Conservation (phyloP, 92 coral and sea anemone genomes). For the Zoanthus solanderi region DNA sequence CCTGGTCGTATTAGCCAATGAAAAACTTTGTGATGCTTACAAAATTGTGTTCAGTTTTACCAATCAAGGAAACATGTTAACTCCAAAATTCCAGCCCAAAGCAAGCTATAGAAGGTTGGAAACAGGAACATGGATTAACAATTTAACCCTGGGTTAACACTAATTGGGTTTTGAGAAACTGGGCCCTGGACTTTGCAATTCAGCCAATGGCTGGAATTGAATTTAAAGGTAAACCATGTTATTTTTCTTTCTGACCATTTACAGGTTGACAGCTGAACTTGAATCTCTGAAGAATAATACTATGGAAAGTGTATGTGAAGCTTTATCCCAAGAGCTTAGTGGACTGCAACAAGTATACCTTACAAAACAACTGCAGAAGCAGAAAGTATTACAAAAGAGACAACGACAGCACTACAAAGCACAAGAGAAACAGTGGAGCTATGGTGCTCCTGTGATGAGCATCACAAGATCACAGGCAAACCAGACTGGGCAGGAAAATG, state of each 20-base stretch:
- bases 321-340: conserved; percentile 72
- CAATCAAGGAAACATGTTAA: no score
- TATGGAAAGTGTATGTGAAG: conserved; percentile 83
- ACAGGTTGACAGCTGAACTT: conserved; percentile 72
- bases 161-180: no score
- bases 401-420: conserved; percentile 36
- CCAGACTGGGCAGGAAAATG: conserved; percentile 8
- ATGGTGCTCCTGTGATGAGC: neutral
- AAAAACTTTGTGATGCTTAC: no score
- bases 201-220: no score
- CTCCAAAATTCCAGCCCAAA: no score
- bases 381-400: conserved; percentile 45
- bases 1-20: no score
- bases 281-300: conserved; percentile 74
- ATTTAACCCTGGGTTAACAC: no score
- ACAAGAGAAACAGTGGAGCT: conserved; percentile 25
- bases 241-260: neutral
- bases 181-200: no score
- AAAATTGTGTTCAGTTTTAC: no score
- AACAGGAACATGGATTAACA: no score
- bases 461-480: neutral
- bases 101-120: no score
- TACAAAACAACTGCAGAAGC: conserved; percentile 69
- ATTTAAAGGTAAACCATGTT: no score
- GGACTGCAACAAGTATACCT: conserved; percentile 73